phyloP scores from a whole-genome alignment of 2,888 invertebrate genomes.

The Apotomis capreana region DNA sequence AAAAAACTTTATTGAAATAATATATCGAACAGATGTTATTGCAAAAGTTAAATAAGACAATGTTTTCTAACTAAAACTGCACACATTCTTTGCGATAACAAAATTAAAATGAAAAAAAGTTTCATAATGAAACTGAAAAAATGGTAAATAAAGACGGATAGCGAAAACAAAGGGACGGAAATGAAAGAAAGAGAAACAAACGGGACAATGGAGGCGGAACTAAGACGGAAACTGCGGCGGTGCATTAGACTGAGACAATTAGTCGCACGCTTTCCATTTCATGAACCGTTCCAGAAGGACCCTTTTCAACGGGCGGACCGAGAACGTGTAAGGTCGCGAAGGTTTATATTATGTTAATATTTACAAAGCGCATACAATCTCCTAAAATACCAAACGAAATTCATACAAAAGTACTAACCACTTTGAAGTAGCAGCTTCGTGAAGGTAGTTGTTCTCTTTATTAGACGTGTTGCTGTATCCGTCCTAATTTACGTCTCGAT shows the following conservation, averaged over 20 bases:
- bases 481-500: too few relatives aligned
- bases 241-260: conserved; percentile 44
- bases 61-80: too few relatives aligned
- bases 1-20: too few relatives aligned
- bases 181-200: conserved; percentile 42
- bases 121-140: conserved; percentile 36
- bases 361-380: neutral
- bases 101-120: conserved; percentile 9
- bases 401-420: too few relatives aligned
- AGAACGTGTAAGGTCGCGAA: conserved; percentile 10
- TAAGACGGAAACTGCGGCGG: conserved; percentile 39
- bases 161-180: conserved; percentile 41
- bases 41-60: too few relatives aligned
- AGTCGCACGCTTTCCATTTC: conserved; percentile 39
- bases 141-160: conserved; percentile 37
- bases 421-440: too few relatives aligned
- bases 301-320: conserved; percentile 16
- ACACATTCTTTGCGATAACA: conserved; percentile 4
- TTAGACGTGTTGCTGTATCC: too few relatives aligned
- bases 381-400: too few relatives aligned
- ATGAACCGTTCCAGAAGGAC: conserved; percentile 22
- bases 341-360: neutral
- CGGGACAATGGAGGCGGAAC: conserved; percentile 40
- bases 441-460: too few relatives aligned
- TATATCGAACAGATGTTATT: too few relatives aligned